Conservation (phyloP, 2,888 invertebrate genomes). For the Drosophila leonis region DNA sequence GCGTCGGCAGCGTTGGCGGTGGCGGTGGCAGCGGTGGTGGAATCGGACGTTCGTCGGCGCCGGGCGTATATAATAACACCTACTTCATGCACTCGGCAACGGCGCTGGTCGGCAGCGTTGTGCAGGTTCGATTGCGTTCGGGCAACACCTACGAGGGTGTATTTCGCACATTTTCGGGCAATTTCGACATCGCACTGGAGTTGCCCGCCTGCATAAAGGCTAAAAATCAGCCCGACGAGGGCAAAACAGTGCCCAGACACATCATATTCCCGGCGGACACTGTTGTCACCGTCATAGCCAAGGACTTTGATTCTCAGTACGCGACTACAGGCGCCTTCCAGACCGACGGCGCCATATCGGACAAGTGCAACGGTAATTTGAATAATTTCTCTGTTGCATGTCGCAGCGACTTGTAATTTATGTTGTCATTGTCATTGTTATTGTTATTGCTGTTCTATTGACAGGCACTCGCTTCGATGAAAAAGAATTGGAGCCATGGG, state of each 20-base stretch:
- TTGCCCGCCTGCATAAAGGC: constrained; percentile 90
- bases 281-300: constrained; percentile 92
- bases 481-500: constrained; percentile 96
- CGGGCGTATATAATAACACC: constrained; percentile 95
- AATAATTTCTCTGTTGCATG: background rate
- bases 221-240: constrained; percentile 82
- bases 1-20: constrained; percentile 23
- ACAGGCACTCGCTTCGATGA: constrained; percentile 83
- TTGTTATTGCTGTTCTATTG: background rate
- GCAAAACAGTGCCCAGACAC: constrained; percentile 80
- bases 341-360: constrained; percentile 94
- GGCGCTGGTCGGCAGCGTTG: constrained; percentile 93
- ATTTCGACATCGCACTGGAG: constrained; percentile 95
- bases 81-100: constrained; percentile 96
- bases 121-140: constrained; percentile 93
- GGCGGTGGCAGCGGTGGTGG: constrained; percentile 38
- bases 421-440: background rate
- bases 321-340: constrained; percentile 95
- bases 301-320: constrained; percentile 95
- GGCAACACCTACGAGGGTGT: constrained; percentile 95
- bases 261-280: constrained; percentile 92
- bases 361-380: constrained; percentile 90
- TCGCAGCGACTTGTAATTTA: background rate
- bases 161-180: constrained; percentile 94
- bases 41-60: constrained; percentile 88